Percentiles rank a stretch among this genome's conserved stretches.
These are phyloP conservation scores for Herminia tarsipennalis DNA, from an alignment of 2,888 invertebrate species.

Conservation along the genomic window DNA sequence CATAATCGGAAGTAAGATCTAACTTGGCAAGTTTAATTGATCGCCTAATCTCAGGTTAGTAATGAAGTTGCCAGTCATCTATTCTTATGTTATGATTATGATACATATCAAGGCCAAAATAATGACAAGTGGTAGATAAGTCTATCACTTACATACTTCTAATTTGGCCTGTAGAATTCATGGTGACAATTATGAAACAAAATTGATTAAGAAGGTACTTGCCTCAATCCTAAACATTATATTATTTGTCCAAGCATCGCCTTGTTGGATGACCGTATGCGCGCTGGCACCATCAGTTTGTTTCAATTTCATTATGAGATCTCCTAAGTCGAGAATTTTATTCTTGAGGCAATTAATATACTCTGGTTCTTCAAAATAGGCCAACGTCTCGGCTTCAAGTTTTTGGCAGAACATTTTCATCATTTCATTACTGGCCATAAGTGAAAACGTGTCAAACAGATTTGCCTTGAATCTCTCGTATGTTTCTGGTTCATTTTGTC, in stretches of 20 bases:
- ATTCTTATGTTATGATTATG: too few relatives aligned
- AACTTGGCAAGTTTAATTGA: too few relatives aligned
- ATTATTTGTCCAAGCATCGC: slow-evolving; percentile 57
- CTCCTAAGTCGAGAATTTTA: slow-evolving; percentile 9
- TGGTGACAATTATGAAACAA: too few relatives aligned
- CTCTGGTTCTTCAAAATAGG: slow-evolving; percentile 34
- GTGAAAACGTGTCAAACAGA: slow-evolving; percentile 30
- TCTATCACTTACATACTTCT: too few relatives aligned
- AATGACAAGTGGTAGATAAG: too few relatives aligned
- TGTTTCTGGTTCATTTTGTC: slow-evolving; percentile 45
- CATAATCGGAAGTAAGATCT: too few relatives aligned
- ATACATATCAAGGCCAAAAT: too few relatives aligned
- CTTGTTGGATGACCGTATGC: slow-evolving; percentile 49
- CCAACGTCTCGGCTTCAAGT: slow-evolving; percentile 23
- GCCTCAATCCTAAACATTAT: slow-evolving; percentile 39
- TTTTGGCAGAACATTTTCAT: slow-evolving; percentile 1
- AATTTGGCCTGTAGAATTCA: too few relatives aligned
- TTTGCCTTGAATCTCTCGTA: slow-evolving; percentile 34
- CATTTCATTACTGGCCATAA: background rate
- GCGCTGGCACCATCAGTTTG: slow-evolving; percentile 31
- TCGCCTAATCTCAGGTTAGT: too few relatives aligned
- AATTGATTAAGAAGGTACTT: too few relatives aligned
- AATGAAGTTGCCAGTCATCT: too few relatives aligned
- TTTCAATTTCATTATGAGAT: slow-evolving; percentile 9
- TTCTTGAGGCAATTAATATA: slow-evolving; percentile 36